Base-by-base conservation (phyloP, 2,113 vertebrate species). In the Syngnathus scovelli region DNA sequence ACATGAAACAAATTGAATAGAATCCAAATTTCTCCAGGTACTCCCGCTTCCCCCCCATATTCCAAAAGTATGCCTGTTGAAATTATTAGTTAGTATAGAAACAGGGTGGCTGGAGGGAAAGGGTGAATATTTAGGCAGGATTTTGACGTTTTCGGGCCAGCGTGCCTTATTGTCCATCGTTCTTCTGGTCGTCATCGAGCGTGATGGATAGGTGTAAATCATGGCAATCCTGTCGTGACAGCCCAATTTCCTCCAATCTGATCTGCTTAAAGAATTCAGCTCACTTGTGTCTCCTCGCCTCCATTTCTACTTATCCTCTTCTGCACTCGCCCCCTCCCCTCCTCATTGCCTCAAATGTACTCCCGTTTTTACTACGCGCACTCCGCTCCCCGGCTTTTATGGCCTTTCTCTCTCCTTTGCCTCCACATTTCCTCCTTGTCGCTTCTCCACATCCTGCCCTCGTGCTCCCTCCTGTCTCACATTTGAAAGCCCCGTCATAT, bases 161-260 rank as follows among this genome's bases (percentile, higher is more conserved):
- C 72, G 72, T 79, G 80, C 74, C 80, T 86, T 81, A 81, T 74
- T 88, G 76, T 69, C 76, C 78, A 76, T 72, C 70, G 70, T 73
- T 33, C n/a, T 68, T 77, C 63, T 70, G 70, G 71, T 49, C 66
- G 69, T 61, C 68, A n/a, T 64, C 52, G 48, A 56, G 43, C 82
- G 90, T 98, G 95, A 99, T 96, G 93, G 95, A 98, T 91, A 92
- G 92, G 94, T 94, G 95, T 96, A 98, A 97, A 96, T 98, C 95
- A 96, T 92, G 89, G 91, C 95, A 93, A 92, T 95, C 93, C 95
- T 75, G 91, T 92, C 93, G 92, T 98, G 96, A 98, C 96, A 99
- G 96, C 93, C 95, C 95, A 97, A 98, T 99, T 98, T 96, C 90
- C 74, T 80, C 94, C 94, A 95, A 97, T 97, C 95, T 98, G 96